Percentiles rank a stretch among this genome's conserved stretches.
Evolutionary conservation across 92 coral and sea anemone genomes (phyloP).

Genomic region (Heteractis magnifica): DNA sequence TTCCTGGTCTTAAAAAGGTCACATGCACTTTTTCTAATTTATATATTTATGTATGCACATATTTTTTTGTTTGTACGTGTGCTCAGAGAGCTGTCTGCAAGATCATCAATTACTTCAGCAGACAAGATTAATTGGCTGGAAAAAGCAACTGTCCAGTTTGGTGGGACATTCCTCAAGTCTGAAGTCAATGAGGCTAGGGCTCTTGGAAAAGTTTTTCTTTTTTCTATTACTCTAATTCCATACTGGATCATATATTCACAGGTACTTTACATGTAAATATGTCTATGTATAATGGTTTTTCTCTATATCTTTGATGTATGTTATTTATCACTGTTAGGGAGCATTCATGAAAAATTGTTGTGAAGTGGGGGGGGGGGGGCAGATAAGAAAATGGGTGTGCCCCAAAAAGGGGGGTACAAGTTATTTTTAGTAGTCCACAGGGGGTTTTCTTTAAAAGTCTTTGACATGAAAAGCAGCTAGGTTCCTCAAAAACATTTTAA

Average conservation of each 20-base stretch:
- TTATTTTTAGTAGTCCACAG: too few species aligned
- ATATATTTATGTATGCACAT: not conserved
- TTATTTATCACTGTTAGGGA: too few species aligned
- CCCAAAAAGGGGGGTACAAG: too few species aligned
- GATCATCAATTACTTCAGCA: not conserved
- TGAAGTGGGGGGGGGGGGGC: too few species aligned
- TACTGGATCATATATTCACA: conserved; percentile 92
- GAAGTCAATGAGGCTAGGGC: conserved; percentile 84
- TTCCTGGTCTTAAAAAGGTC: too few species aligned
- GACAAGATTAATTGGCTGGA: conserved; percentile 63
- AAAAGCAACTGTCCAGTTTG: conserved; percentile 68
- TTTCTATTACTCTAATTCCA: conserved; percentile 76
- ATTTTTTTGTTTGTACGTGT: not conserved
- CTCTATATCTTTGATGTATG: too few species aligned
- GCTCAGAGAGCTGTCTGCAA: conserved; percentile 7
- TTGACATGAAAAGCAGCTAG: too few species aligned
- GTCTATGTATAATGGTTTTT: too few species aligned
- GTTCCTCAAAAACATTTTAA: too few species aligned
- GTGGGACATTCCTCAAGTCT: conserved; percentile 88
- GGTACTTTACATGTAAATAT: conserved; percentile 34
- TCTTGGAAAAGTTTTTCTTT: conserved; percentile 64
- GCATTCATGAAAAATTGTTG: too few species aligned
- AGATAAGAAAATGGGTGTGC: too few species aligned
- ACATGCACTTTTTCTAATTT: not conserved
- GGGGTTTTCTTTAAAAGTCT: too few species aligned